Conservation (phyloP, 2,113 vertebrate genomes). For the Chunga burmeisteri region DNA sequence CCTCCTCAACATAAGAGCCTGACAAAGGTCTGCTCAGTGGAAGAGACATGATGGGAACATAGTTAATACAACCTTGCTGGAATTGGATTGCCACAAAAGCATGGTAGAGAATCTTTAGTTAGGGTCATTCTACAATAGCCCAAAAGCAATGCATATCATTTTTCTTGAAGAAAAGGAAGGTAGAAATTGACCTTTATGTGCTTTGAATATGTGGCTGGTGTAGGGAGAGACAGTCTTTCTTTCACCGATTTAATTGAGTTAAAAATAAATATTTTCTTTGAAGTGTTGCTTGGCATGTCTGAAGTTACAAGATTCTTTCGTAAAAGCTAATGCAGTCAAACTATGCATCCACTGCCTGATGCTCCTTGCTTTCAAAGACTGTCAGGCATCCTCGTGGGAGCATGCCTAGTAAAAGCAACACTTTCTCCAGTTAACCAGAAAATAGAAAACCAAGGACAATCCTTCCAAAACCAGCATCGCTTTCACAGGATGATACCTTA, state of each 20-base stretch:
- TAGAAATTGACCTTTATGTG: neutral
- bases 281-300: neutral
- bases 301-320: neutral
- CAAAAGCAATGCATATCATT: neutral
- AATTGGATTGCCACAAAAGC: neutral
- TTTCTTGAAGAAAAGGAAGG: neutral
- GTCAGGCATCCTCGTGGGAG: neutral
- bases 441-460: slow-evolving; percentile 12
- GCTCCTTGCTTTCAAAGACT: neutral
- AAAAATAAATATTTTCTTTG: slow-evolving; percentile 18
- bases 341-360: neutral
- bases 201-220: neutral
- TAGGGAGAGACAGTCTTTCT: neutral
- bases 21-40: neutral
- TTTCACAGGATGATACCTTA: neutral
- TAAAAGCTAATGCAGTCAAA: neutral
- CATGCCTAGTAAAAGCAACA: neutral
- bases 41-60: neutral
- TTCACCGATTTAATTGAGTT: neutral
- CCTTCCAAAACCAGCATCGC: neutral
- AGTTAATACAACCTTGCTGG: neutral
- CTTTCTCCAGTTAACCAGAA: slow-evolving; percentile 37
- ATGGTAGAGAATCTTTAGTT: neutral
- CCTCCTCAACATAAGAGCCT: neutral
- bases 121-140: neutral